Base-by-base conservation (phyloP, 2,888 invertebrate species). In the Argynnis bischoffii region DNA sequence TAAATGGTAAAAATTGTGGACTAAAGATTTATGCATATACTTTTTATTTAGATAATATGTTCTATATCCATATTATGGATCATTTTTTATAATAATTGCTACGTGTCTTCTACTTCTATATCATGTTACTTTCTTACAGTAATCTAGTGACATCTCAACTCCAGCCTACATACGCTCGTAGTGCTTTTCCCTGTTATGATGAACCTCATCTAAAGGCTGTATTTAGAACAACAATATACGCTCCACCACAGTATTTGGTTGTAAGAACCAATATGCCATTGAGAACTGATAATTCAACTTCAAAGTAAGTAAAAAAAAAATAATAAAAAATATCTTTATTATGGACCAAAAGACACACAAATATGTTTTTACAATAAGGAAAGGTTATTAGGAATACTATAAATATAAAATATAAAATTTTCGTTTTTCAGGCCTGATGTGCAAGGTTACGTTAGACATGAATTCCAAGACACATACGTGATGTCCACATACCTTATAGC, bases 401-500 rank as follows among this genome's bases (percentile, higher is more conserved):
- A 18, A 16, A 16, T 13, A 18, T 18, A 11, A 11, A 51, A 51
- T 21, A 26, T 18, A 14, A 13, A 5, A 14, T 48, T 35, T 41
- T 16, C n/a, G 14, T 51, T 26, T 67, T 68, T 63, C 82, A 92
- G 92, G 56, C 80, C 81, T 0, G 77, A 79, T 0, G 78, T 86
- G 0, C 0, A 68, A 0, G 87, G 86, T 0, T 90, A 77, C 72
- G 41, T 53, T 0, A 90, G 88, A 68, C 78, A 86, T 63, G 89
- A 90, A 66, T 94, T 94, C 69, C 80, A 88, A 70, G 89, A 93
- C 55, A 94, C 95, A 0, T 85, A 93, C 0, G 83, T 92, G 13
- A 97, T 97, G 96, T 96, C 96, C 1, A 94, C 96, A 0, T 98
- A 98, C 79, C 89, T 98, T 15, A 91, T 97, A 3, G 98, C 97